Percentiles rank a stretch among this genome's conserved stretches.
phyloP scores from a whole-genome alignment of 2,888 invertebrate genomes.

The Ophion costatus region DNA sequence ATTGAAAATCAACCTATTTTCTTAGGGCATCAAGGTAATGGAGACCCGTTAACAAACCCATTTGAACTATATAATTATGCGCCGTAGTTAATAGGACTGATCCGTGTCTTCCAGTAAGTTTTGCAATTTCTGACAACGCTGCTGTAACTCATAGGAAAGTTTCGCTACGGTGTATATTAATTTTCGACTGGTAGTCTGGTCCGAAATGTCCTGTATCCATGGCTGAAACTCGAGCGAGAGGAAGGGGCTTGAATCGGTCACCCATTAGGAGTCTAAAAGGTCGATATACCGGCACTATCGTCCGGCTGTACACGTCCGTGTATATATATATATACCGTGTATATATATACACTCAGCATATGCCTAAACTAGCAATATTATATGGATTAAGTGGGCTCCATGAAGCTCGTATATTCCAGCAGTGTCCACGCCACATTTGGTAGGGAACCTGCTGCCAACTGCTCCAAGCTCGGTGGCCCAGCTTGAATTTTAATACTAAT shows the following conservation, averaged over 20 bases:
- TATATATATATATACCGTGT: no score
- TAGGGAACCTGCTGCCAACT: neutral
- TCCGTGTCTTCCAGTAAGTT: no score
- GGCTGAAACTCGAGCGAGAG: conserved; percentile 9
- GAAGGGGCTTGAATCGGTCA: conserved; percentile 16
- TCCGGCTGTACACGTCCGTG: neutral
- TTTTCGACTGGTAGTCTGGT: neutral
- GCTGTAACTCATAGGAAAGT: neutral
- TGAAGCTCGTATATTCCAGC: conserved; percentile 15
- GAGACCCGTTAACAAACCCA: no score
- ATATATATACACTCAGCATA: neutral
- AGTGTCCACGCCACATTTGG: conserved; percentile 3
- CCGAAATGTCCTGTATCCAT: neutral
- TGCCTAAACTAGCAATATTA: conserved; percentile 29
- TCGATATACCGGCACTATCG: conserved; percentile 13
- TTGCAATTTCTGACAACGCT: no score
- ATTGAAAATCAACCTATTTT: no score
- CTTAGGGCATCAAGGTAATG: no score
- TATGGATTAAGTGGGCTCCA: conserved; percentile 30
- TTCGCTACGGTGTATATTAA: neutral
- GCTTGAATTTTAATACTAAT: neutral
- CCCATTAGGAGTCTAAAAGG: conserved; percentile 20
- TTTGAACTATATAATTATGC: no score
- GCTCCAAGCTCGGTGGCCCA: neutral
- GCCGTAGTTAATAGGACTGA: no score